phyloP scores from a whole-genome alignment of 1,140 invertebrate species.

The Drosophila parabipectinata region DNA sequence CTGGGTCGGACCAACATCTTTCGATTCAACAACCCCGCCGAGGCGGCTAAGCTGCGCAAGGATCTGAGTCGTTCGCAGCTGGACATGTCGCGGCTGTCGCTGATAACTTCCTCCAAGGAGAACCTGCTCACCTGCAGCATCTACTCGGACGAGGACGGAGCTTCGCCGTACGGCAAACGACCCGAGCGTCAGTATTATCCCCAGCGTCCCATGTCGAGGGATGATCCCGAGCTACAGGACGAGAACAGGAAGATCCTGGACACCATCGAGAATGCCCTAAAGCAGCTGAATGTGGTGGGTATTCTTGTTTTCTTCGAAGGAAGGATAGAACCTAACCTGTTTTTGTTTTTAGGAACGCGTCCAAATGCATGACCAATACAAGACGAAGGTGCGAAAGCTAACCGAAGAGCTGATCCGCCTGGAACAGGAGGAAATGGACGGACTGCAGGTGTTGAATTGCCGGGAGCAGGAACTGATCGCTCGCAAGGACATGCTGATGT shows the following conservation, averaged over 20 bases:
- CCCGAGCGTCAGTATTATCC: conserved; percentile 80
- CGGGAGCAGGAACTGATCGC: conserved; percentile 74
- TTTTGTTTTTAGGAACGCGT: conserved; percentile 70
- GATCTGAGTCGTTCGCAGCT: conserved; percentile 88
- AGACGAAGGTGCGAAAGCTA: conserved; percentile 75
- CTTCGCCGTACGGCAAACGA: conserved; percentile 66
- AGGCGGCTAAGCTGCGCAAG: conserved; percentile 93
- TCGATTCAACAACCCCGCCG: conserved; percentile 95
- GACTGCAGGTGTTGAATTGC: conserved; percentile 70
- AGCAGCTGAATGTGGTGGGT: conserved; percentile 86
- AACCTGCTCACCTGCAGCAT: conserved; percentile 84
- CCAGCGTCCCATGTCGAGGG: conserved; percentile 65
- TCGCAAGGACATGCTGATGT: conserved; percentile 83
- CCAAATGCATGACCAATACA: conserved; percentile 83
- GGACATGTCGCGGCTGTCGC: conserved; percentile 92
- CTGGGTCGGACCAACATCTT: conserved; percentile 96
- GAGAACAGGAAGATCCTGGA: conserved; percentile 83
- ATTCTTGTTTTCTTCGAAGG: background rate
- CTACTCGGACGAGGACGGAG: conserved; percentile 71
- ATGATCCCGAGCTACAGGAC: conserved; percentile 82
- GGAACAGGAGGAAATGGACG: conserved; percentile 84
- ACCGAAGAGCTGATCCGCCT: conserved; percentile 82
- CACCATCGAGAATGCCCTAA: conserved; percentile 85
- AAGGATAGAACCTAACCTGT: background rate
- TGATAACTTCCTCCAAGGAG: conserved; percentile 91